Percentiles rank a stretch among this genome's conserved stretches.
phyloP scores from a whole-genome alignment of 2,797 vertebrate species.

The Enteromius unitaeniatus region DNA sequence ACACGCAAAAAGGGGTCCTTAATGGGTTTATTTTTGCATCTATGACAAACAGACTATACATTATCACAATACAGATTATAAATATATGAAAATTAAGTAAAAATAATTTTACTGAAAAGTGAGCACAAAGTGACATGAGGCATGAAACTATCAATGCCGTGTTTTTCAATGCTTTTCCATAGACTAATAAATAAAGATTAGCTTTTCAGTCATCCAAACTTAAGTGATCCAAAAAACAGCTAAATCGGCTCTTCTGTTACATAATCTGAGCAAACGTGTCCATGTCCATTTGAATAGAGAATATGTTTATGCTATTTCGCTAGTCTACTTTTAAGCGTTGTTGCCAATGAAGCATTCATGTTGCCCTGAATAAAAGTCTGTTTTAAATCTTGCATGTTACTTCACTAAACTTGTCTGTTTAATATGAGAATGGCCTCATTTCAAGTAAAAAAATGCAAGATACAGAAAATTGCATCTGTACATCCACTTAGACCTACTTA shows the following conservation, averaged over 20 bases:
- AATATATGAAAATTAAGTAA: background rate
- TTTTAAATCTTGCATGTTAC: background rate
- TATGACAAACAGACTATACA: background rate
- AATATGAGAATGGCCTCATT: slow-evolving; percentile 10
- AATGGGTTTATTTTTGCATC: background rate
- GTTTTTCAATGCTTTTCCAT: background rate
- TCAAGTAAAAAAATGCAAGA: background rate
- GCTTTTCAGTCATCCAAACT: background rate
- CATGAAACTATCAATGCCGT: background rate
- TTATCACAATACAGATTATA: background rate
- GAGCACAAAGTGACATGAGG: background rate
- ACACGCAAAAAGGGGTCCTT: background rate
- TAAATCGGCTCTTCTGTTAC: slow-evolving; percentile 9
- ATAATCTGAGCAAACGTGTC: slow-evolving; percentile 11
- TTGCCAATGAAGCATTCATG: background rate
- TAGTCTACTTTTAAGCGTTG: background rate
- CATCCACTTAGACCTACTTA: background rate
- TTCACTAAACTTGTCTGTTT: background rate
- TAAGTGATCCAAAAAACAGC: background rate
- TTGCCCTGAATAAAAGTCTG: background rate
- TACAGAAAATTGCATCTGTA: background rate
- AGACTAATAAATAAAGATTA: background rate
- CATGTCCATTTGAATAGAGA: slow-evolving; percentile 3
- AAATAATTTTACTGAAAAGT: background rate
- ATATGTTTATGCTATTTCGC: background rate